These are phyloP conservation scores for Phylloscopus whistleri DNA, from an alignment of 2,113 vertebrate species.

Conservation along the genomic window DNA sequence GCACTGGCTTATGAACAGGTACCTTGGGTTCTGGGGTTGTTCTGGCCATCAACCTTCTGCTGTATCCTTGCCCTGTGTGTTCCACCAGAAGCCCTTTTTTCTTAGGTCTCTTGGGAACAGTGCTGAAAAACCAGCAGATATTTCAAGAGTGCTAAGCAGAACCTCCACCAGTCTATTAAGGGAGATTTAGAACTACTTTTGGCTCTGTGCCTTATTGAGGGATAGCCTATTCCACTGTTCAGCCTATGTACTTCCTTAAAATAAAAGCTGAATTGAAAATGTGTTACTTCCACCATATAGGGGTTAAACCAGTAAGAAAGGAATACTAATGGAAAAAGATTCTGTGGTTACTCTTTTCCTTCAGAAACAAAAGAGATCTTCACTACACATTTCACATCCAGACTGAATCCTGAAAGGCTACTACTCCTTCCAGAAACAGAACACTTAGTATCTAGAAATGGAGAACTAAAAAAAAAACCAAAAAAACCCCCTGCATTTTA, in stretches of 20 bases:
- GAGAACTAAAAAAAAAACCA: not conserved
- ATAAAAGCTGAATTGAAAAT: not conserved
- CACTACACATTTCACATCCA: not conserved
- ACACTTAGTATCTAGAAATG: not conserved
- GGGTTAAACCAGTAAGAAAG: not conserved
- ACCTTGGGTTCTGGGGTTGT: not conserved
- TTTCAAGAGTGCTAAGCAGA: not conserved
- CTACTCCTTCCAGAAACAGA: not conserved
- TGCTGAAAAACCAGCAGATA: not conserved
- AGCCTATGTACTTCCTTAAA: not conserved
- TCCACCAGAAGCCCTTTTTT: not conserved
- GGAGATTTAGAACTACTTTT: not conserved
- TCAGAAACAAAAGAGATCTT: not conserved
- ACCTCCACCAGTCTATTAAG: not conserved
- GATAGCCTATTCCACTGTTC: not conserved
- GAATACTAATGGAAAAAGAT: not conserved
- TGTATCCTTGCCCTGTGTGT: not conserved
- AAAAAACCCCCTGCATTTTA: accelerated
- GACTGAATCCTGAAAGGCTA: not conserved
- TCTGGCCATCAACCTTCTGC: not conserved
- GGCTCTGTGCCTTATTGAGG: not conserved
- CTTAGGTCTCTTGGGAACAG: not conserved
- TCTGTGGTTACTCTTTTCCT: not conserved
- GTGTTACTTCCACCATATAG: not conserved
- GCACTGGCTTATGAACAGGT: not conserved